These are phyloP conservation scores for Apteryx mantelli DNA, from an alignment of 2,113 vertebrate species.

Conservation along the genomic window DNA sequence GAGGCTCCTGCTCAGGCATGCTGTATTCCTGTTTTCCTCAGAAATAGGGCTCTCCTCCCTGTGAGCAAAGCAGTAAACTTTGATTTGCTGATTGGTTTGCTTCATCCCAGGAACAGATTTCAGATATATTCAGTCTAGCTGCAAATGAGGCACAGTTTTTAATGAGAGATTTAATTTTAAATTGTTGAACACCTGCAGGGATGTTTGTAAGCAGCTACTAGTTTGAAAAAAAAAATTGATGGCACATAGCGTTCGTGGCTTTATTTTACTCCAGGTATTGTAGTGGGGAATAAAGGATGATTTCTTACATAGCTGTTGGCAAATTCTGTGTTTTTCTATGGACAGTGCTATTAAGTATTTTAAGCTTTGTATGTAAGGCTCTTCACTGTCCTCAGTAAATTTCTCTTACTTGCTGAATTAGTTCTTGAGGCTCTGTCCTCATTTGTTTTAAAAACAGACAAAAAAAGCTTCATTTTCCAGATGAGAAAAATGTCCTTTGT, in stretches of 20 bases:
- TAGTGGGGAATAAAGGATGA: neutral
- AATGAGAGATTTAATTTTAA: constrained; percentile 5
- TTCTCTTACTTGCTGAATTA: neutral
- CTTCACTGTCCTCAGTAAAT: neutral
- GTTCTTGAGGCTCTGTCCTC: neutral
- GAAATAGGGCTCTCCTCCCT: neutral
- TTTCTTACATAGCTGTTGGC: neutral
- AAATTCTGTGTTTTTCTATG: neutral
- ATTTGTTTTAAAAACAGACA: neutral
- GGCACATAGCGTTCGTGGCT: neutral
- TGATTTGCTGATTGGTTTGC: neutral
- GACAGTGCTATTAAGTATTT: neutral
- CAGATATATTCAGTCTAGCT: neutral
- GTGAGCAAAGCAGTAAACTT: neutral
- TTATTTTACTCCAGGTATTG: neutral
- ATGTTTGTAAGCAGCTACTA: neutral
- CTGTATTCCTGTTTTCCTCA: neutral
- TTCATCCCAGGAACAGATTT: neutral
- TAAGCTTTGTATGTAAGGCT: neutral
- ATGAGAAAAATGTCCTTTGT: neutral
- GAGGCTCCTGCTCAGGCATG: neutral
- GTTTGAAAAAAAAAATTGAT: neutral
- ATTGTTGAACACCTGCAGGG: constrained; percentile 3
- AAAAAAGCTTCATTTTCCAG: neutral
- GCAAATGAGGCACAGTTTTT: neutral